Evolutionary conservation across 2,113 vertebrate species (phyloP).

Genomic region (Gavia stellata): DNA sequence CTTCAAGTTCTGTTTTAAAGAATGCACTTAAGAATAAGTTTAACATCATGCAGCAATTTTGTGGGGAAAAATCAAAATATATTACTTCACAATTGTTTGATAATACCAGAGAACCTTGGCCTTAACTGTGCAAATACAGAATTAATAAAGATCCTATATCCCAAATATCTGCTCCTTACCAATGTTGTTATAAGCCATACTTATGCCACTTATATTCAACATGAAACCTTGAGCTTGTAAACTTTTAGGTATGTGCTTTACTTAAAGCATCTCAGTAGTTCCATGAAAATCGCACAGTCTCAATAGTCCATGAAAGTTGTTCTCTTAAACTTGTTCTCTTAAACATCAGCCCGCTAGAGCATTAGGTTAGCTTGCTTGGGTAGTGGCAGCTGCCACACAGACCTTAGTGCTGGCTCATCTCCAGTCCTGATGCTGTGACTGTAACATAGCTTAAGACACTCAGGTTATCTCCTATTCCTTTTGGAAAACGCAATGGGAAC

Average conservation of each 20-base stretch:
- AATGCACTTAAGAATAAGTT: background rate
- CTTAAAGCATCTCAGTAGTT: background rate
- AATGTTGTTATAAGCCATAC: background rate
- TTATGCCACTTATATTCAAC: background rate
- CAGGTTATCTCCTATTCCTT: slow-evolving; percentile 22
- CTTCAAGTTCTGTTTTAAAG: background rate
- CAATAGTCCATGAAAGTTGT: background rate
- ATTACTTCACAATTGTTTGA: background rate
- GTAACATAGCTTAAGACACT: background rate
- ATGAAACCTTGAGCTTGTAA: background rate
- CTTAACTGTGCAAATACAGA: background rate
- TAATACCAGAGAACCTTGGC: background rate
- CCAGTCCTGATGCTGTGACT: background rate
- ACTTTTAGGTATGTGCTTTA: background rate
- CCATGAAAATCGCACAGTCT: background rate
- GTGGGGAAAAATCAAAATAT: background rate
- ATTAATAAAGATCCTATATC: background rate
- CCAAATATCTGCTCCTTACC: background rate
- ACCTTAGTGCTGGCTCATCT: background rate
- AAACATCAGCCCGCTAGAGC: background rate
- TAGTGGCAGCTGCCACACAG: background rate
- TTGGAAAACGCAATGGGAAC: background rate
- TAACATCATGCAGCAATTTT: background rate
- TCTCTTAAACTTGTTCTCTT: background rate
- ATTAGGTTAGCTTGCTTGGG: background rate